Conservation (phyloP, 2,113 vertebrate genomes). For the Sander lucioperca region DNA sequence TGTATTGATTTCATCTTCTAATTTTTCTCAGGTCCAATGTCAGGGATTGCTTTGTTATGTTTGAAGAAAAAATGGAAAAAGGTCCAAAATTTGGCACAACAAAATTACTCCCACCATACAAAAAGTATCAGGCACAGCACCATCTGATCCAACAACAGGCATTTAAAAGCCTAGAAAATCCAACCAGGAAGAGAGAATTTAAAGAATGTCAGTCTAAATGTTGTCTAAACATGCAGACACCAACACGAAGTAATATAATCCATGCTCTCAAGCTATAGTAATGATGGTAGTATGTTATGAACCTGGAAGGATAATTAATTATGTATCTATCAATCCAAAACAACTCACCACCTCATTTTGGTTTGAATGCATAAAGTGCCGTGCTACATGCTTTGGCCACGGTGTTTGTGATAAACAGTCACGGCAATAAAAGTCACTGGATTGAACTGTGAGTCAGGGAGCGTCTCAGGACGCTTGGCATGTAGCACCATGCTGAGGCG, state of each 20-base stretch:
- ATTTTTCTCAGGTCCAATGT: no score
- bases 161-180: conserved; percentile 19
- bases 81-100: not conserved
- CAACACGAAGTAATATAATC: not conserved
- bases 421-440: conserved; percentile 63
- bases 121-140: not conserved
- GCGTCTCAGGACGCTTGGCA: conserved; percentile 80
- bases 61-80: no score
- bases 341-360: conserved; percentile 31
- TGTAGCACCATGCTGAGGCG: conserved; percentile 70
- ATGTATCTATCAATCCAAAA: conserved; percentile 28
- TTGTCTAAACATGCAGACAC: conserved; percentile 18
- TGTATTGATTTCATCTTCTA: no score
- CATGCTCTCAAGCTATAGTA: conserved; percentile 2
- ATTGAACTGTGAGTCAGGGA: conserved; percentile 69
- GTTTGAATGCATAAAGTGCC: conserved; percentile 17
- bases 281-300: conserved; percentile 19
- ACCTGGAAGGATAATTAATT: conserved; percentile 28
- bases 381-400: conserved; percentile 24
- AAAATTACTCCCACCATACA: not conserved
- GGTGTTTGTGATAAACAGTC: conserved; percentile 56
- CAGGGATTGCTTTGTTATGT: no score
- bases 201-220: conserved; percentile 10
- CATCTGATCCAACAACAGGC: conserved; percentile 10
- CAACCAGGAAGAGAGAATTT: conserved; percentile 22